phyloP scores from a whole-genome alignment of 2,797 vertebrate genomes.

The Leptoclinus maculatus region DNA sequence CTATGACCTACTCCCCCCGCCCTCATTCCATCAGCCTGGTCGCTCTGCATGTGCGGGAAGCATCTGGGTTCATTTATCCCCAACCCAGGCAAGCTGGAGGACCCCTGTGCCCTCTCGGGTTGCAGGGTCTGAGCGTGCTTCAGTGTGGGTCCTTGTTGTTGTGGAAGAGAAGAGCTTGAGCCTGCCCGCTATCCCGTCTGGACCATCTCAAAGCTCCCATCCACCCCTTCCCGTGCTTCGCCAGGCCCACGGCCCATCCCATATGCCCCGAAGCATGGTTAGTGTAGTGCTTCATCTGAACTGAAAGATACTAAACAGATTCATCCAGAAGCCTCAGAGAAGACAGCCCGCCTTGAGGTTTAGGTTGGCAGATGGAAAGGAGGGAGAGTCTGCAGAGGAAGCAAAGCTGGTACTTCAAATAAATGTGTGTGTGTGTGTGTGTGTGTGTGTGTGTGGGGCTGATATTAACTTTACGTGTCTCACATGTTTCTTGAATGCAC shows the following conservation, averaged over 20 bases:
- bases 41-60: constrained; percentile 81
- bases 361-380: constrained; percentile 60
- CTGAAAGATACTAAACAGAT: constrained; percentile 96
- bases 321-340: constrained; percentile 88
- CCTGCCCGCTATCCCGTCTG: constrained; percentile 82
- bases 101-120: constrained; percentile 88
- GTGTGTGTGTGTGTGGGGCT: neutral
- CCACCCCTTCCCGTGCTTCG: constrained; percentile 77
- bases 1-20: constrained; percentile 53
- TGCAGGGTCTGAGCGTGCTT: constrained; percentile 86
- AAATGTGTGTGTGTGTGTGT: neutral
- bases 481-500: constrained; percentile 45
- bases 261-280: constrained; percentile 92
- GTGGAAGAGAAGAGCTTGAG: constrained; percentile 78
- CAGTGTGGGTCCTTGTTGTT: constrained; percentile 90
- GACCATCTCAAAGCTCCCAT: constrained; percentile 91
- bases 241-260: constrained; percentile 84
- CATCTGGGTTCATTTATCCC: constrained; percentile 98
- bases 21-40: constrained; percentile 69
- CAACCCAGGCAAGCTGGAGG: constrained; percentile 71
- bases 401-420: constrained; percentile 23
- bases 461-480: constrained; percentile 21
- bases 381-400: constrained; percentile 25
- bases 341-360: constrained; percentile 81
- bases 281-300: constrained; percentile 92